Base-by-base conservation (phyloP, 1,140 invertebrate genomes). In the Drosophila santomea region DNA sequence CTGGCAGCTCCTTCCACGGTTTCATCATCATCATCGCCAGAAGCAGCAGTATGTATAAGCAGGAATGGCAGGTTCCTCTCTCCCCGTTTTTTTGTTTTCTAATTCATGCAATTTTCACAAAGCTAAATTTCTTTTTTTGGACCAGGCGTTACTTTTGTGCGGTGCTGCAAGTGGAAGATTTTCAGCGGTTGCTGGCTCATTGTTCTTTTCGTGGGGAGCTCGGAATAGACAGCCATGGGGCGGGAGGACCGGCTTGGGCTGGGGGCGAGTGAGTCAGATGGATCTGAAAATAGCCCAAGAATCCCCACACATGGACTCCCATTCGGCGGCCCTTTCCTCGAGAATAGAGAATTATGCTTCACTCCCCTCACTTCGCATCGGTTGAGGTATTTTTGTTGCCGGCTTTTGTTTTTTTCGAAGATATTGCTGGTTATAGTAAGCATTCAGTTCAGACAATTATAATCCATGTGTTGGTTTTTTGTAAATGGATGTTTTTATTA, bases 31-130 rank as follows among this genome's bases (percentile, higher is more conserved):
- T 69, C 15, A 43, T 25, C 25, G 25, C 7, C 32, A 32, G 32
- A 32, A 32, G 32, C 32, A 8, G 32, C 7, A 32, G 32, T 32
- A 32, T 7, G 32, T 32, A 32, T 8, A 8, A 32, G 32, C 32
- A 32, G 58, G 23, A 54, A 43, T 52, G 41, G 35, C 54, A 45
- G 69, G 32, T 71, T 39, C 28, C 23, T 51, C 28, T 50, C 38
- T 38, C 32, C 20, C 36, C 15, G 20, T 20, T 51, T 52, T 39
- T 47, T 73, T 62, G 36, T 55, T 74, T 63, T 74, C 71, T 90
- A 86, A 79, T 90, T 90, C 88, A 82, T 88, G 82, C 74, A 80
- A 80, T 90, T 82, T 90, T 69, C 62, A 57, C 73, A 75, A 76
- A 66, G 73, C 73, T 60, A 68, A 74, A 60, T 76, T 20, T 74